Evolutionary conservation across 2,888 invertebrate genomes (phyloP), one percentile per base, ranked within the genome.

Genomic region (Synergus laeviventris): DNA sequence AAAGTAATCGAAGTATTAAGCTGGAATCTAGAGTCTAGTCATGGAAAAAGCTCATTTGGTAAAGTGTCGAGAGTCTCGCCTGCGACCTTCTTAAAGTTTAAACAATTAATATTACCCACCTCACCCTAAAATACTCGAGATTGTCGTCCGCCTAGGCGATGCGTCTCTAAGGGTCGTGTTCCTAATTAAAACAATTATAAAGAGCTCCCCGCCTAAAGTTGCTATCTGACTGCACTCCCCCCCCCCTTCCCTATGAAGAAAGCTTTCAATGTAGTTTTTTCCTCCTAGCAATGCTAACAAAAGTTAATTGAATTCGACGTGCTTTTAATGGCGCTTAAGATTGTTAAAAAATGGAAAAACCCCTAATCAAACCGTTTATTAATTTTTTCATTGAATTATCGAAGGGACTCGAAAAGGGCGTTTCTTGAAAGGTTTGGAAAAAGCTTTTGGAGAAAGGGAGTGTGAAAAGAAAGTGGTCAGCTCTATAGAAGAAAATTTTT

Each of bases 111-210:
- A 70, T 24, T 42, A 21, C 42, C 24, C 21, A 24, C 21, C 66
- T 2, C 24, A 61, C 60, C 31, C 24, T 62, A 18, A 31, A 62
- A 62, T 61, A 61, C 36, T 36, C 31, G 38, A 38, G 18, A 11
- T 38, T 64, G 38, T n/a, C n/a, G 7, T 42, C 42, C 42, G 21
- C 16, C 24, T 42, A 45, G 42, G 14, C 39, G 73, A 24, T 14
- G 24, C 12, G 31, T 4, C 60, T 24, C 31, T 56, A 14, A 49
- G 49, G 24, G 74, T 60, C 77, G 78, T 76, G 79, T 79, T 80
- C 80, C 81, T 83, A 85, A 85, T 85, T 85, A 85, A 85, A 85
- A 83, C 83, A 82, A 83, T 84, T 84, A 82, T 78, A 78, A 81
- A 82, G 79, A 49, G 77, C 75, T 76, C 73, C 60, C 21, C 80